Evolutionary conservation across 1,140 invertebrate genomes (phyloP).

Genomic region (Drosophila leontia): DNA sequence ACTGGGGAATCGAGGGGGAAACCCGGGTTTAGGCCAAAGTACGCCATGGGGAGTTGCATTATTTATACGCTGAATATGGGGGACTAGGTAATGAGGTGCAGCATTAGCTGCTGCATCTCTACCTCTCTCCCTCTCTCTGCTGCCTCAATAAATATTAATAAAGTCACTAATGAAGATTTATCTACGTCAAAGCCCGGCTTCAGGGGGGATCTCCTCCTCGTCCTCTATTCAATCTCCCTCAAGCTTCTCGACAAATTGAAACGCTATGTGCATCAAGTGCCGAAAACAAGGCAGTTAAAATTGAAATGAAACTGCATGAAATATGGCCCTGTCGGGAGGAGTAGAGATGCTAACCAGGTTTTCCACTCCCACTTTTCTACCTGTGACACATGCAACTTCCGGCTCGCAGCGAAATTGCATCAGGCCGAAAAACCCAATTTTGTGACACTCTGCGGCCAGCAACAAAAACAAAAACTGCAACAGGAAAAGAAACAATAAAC

Average conservation of each 20-base stretch:
- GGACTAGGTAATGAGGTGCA: neutral
- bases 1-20: neutral
- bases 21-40: conserved; percentile 41
- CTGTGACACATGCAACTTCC: conserved; percentile 77
- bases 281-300: conserved; percentile 47
- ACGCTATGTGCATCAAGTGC: conserved; percentile 43
- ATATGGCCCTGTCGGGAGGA: conserved; percentile 26
- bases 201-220: neutral
- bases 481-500: conserved; percentile 32
- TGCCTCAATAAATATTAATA: conserved; percentile 81
- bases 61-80: conserved; percentile 59
- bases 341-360: neutral
- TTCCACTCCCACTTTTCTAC: conserved; percentile 26
- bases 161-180: conserved; percentile 80
- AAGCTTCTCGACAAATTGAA: conserved; percentile 64
- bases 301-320: conserved; percentile 59
- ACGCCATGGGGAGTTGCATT: conserved; percentile 66
- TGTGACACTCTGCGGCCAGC: conserved; percentile 53
- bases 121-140: neutral
- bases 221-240: conserved; percentile 4
- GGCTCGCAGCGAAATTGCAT: conserved; percentile 77
- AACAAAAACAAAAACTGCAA: conserved; percentile 22
- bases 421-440: conserved; percentile 63
- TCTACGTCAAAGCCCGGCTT: conserved; percentile 29
- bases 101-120: conserved; percentile 12